Percentiles rank a stretch among this genome's conserved stretches.
These are phyloP conservation scores for Choristoneura rosaceana DNA, from an alignment of 2,888 invertebrate genomes.

Conservation along the genomic window DNA sequence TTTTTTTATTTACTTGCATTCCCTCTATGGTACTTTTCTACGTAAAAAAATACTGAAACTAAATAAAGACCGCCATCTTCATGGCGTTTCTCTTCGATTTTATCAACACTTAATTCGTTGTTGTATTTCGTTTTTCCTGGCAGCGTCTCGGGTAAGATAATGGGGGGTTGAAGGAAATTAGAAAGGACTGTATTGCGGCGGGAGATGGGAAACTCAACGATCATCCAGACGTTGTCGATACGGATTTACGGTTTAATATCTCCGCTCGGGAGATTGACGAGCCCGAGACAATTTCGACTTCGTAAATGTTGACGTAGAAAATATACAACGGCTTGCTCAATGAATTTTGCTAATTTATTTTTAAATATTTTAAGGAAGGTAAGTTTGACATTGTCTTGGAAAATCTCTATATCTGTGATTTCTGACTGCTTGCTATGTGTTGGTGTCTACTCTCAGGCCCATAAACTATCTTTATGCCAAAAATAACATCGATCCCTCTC, in stretches of 20 bases:
- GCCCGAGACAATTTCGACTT: slow-evolving; percentile 3
- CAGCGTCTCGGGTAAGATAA: background rate
- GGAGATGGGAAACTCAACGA: slow-evolving; percentile 15
- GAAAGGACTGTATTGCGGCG: slow-evolving; percentile 7
- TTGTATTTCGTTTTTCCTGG: background rate
- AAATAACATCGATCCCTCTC: too few species aligned
- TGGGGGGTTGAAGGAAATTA: slow-evolving; percentile 12
- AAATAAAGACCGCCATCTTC: background rate
- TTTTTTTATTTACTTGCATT: too few species aligned
- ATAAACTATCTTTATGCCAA: too few species aligned
- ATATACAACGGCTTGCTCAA: background rate
- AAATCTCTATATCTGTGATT: too few species aligned
- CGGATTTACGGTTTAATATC: slow-evolving; percentile 16
- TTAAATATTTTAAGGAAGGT: too few species aligned
- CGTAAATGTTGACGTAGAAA: background rate
- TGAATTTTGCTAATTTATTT: too few species aligned
- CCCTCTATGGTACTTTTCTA: background rate
- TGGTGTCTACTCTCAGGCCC: too few species aligned
- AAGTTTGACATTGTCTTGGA: too few species aligned
- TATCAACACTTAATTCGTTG: background rate
- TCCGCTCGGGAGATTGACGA: slow-evolving; percentile 3
- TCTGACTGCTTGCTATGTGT: too few species aligned
- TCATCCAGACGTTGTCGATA: slow-evolving; percentile 17
- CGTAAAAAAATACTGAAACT: background rate
- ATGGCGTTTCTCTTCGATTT: background rate